Conservation (phyloP, 2,888 invertebrate genomes). For the Tolmerus cingulatus region DNA sequence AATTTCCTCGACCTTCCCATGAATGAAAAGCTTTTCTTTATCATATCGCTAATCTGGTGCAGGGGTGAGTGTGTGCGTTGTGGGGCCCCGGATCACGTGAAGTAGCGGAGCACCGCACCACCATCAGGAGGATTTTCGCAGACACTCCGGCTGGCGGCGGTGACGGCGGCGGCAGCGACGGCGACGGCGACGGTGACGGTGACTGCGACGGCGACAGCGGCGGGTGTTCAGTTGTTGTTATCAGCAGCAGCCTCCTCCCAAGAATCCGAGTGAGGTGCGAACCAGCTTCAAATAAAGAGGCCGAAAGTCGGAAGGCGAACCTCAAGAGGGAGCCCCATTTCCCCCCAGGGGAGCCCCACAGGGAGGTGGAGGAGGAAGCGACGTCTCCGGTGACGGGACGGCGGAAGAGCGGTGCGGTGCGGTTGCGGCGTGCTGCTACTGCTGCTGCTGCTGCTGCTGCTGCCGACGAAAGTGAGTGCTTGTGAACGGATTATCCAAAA, state of each 20-base stretch:
- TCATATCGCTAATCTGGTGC: constrained; percentile 24
- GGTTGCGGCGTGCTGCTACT: neutral
- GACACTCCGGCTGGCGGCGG: constrained; percentile 23
- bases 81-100: constrained; percentile 15
- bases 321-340: neutral
- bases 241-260: constrained; percentile 15
- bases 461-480: neutral
- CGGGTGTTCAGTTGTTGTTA: neutral
- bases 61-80: constrained; percentile 31
- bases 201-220: neutral
- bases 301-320: neutral
- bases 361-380: neutral
- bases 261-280: constrained; percentile 18
- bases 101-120: neutral
- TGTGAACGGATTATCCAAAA: constrained; percentile 26
- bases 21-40: constrained; percentile 40
- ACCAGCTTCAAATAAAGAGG: constrained; percentile 19
- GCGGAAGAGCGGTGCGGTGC: neutral
- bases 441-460: neutral
- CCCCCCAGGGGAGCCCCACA: neutral
- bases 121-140: neutral
- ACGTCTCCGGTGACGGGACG: neutral
- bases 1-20: constrained; percentile 36
- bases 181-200: too few species aligned
- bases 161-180: too few species aligned